Base-by-base conservation (phyloP, 2,113 vertebrate genomes). In the Cheirogaleus medius region DNA sequence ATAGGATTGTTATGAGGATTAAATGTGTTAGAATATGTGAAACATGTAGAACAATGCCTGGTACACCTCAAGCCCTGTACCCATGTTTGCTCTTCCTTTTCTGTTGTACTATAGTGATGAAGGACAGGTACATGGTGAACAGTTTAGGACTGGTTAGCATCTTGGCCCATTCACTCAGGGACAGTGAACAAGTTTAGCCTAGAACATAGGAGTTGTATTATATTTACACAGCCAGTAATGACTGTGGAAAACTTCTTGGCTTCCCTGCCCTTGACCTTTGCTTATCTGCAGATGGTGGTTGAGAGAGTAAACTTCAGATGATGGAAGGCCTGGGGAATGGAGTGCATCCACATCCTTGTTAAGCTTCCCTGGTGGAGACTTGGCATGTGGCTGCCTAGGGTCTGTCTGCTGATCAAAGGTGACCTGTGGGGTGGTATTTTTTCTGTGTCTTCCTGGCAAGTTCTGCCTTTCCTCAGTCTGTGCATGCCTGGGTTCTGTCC, bases 191-290 rank as follows among this genome's bases (percentile, higher is more conserved):
- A 66, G 5, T 29, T 52, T 77, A 63, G 63, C 42, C 10, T 82
- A 44, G 18, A 47, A 68, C 8, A 1, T 23, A 74, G 27, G 10
- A 54, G 21, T 63, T 90, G 60, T 63, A 63, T 63, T 63, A 63
- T 21, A 32, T 78, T 66, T 88, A 32, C 8, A 52, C 0, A 77
- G 81, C 60, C 21, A n/a, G 29, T 37, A 3, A 6, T 52, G n/a
- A 87, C 39, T n/a, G 78, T 97, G 64, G 71, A 56, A 64, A 37
- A 29, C 29, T 88, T 95, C 44, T 94, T 97, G 60, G 27, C 76
- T 78, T 96, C 76, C 85, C 47, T 49, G 12, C 56, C 78, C 77
- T 49, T 76, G 77, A 74, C 76, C 9, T 66, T 69, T 80, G 49
- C n/a, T 90, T 83, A 74, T 84, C 42, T 87, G 47, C 15, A 90